phyloP scores from a whole-genome alignment of 1,140 invertebrate genomes.

The Acarapis woodi region DNA sequence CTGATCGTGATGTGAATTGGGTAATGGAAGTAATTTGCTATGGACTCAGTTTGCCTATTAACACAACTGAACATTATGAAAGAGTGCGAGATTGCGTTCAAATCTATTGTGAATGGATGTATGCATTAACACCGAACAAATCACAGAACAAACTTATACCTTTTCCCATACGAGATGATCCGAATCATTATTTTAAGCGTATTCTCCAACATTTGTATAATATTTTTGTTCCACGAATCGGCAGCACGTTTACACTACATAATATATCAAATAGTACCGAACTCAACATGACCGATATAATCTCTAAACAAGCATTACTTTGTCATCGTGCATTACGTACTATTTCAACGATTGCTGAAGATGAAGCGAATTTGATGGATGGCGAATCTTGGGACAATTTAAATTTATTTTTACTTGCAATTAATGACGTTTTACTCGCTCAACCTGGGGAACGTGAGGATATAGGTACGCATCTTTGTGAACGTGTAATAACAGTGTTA shows the following conservation, averaged over 20 bases:
- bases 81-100: constrained; percentile 82
- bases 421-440: constrained; percentile 64
- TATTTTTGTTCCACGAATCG: constrained; percentile 76
- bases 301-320: constrained; percentile 69
- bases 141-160: constrained; percentile 31
- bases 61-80: constrained; percentile 38
- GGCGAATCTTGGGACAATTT: constrained; percentile 68
- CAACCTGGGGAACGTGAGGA: constrained; percentile 69
- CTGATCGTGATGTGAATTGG: constrained; percentile 45
- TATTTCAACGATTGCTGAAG: constrained; percentile 51
- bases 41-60: constrained; percentile 57
- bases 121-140: constrained; percentile 47
- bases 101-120: constrained; percentile 87
- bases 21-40: constrained; percentile 67
- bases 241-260: constrained; percentile 22
- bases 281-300: constrained; percentile 27
- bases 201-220: constrained; percentile 82
- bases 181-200: constrained; percentile 62
- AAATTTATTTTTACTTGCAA: constrained; percentile 60
- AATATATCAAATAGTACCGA: neutral
- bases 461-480: constrained; percentile 74
- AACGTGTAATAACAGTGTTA: constrained; percentile 64
- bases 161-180: constrained; percentile 50
- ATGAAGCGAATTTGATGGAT: constrained; percentile 38
- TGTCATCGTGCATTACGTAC: constrained; percentile 77